Evolutionary conservation across 2,888 invertebrate species (phyloP), one percentile per base, ranked within the genome.

Genomic region (Phengaris alcon): DNA sequence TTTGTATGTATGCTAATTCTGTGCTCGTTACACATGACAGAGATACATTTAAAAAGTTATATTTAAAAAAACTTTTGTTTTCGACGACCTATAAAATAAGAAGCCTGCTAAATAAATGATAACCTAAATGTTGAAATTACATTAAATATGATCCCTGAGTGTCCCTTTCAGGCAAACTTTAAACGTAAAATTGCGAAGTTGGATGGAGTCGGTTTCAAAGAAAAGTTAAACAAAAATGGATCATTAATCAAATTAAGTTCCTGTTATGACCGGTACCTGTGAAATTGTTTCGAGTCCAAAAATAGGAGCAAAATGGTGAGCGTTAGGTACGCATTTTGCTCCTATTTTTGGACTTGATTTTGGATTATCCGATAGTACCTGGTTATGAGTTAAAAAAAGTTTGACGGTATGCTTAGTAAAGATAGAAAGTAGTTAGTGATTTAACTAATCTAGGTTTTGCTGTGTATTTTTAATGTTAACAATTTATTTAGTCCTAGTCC

Each of bases 181-280:
- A 64, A 64, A 64, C 64, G 35, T 64, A 64, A 44, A 64, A 64
- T 64, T 35, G 15, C 12, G 3, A 64, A 64, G 64, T 64, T 64
- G 35, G 64, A 64, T 64, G 35, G 12, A 35, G 10, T 64, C 64
- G 64, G 64, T 64, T 70, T 70, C 70, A 70, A 70, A 70, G 51
- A 70, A 70, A 48, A 70, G 70, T 70, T 70, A 70, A 15, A 51
- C 51, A 70, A 48, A 70, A 70, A 70, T 22, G 70, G 70, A 51
- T 51, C 70, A 70, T 70, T 70, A 70, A 70, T 70, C 51, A 70
- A 51, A 70, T 70, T 70, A 70, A 70, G 51, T 51, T 51, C 15
- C 51, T 70, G 70, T 51, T 70, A 51, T 48, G 70, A 15, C 15
- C 46, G 10, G n/a, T 48, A 48, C 48, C 70, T 51, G 70, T 70